Evolutionary conservation across 1,140 invertebrate species (phyloP), one percentile per base, ranked within the genome.

Genomic region (Cyphomyrmex costatus): DNA sequence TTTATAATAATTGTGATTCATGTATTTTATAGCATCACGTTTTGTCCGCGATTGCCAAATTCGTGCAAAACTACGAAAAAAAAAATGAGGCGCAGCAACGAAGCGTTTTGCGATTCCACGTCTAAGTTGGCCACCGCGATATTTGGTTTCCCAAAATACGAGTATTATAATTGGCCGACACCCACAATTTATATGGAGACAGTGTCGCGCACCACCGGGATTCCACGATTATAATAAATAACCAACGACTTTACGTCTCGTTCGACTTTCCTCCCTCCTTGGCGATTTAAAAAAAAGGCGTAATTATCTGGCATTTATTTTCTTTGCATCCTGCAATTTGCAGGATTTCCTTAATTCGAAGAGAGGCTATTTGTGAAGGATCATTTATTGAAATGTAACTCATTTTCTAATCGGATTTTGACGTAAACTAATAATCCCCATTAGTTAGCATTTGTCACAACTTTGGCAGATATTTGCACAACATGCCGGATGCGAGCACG

Each of bases 81-180:
- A 89, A 89, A 91, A 89, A 86, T 80, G 14, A 10, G 49, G 63
- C 60, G 60, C 53, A 63, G 61, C 49, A 24, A 53, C 58, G 49
- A 30, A 56, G 14, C n/a, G 19, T 42, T n/a, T 56, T 3, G 76
- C 53, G 36, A 66, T 60, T 30, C 24, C 21, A 30, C 27, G 36
- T 58, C 14, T 8, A 86, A 73, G 33, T 88, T 86, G 77, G 84
- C 60, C 61, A 70, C 42, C 68, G 46, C 53, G 78, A 85, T 60
- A 80, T 19, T 61, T 36, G 68, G 79, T 70, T 58, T 89, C 88
- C 74, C 82, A 60, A 89, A 89, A 89, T 89, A 88, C 82, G 60
- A 73, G 21, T 42, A 89, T 88, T 89, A 89, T 89, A 89, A 89
- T 89, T 88, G 86, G 86, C 42, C 83, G n/a, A 49, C 87, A 73